Conservation (phyloP, 2,113 vertebrate genomes). For the Chionodraco myersi region DNA sequence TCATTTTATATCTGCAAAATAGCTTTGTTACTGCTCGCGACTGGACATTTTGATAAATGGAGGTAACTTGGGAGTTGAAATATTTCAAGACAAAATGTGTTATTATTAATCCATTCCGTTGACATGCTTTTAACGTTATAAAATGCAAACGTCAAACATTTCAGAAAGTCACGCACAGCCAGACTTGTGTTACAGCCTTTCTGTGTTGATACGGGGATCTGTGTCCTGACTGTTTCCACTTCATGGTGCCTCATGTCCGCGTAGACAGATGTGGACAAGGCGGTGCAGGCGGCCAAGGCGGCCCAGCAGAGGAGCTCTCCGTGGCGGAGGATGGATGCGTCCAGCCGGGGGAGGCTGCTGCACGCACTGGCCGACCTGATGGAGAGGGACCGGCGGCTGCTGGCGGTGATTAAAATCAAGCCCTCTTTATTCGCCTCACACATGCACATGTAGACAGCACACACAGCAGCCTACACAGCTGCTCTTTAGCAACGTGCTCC, state of each 20-base stretch:
- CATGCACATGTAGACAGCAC: background rate
- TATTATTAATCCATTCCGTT: too few species aligned
- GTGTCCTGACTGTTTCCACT: background rate
- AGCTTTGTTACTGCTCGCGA: background rate
- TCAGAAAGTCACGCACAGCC: background rate
- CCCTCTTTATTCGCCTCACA: background rate
- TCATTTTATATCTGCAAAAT: background rate
- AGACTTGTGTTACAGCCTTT: too few species aligned
- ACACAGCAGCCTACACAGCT: background rate
- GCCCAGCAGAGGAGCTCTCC: constrained; percentile 86
- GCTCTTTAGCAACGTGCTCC: too few species aligned
- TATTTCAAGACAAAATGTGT: background rate
- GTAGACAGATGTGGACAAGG: constrained; percentile 91
- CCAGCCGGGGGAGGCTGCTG: constrained; percentile 87
- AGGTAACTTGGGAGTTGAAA: background rate
- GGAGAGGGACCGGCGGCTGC: constrained; percentile 88
- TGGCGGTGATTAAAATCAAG: constrained; percentile 83
- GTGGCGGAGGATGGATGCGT: constrained; percentile 90
- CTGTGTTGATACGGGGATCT: background rate
- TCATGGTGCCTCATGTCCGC: background rate
- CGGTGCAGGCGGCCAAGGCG: constrained; percentile 87
- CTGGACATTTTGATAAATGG: background rate
- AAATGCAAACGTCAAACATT: background rate
- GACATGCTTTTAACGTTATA: too few species aligned
- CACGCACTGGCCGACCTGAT: constrained; percentile 91